These are phyloP conservation scores for Nibea albiflora DNA, from an alignment of 2,113 vertebrate genomes.

Conservation along the genomic window DNA sequence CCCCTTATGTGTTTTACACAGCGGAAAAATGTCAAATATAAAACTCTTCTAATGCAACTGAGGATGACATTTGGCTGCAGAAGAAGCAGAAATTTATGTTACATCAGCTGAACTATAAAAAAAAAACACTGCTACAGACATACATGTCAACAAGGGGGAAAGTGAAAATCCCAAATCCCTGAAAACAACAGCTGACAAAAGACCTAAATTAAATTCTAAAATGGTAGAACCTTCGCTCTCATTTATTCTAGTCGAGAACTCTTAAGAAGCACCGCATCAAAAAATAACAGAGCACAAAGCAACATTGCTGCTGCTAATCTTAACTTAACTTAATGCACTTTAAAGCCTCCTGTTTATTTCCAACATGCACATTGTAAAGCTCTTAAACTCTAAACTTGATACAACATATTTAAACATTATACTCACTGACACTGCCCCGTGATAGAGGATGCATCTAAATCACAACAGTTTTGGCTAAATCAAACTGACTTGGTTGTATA, in stretches of 20 bases:
- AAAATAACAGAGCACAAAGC: too few species aligned
- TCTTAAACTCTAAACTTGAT: too few species aligned
- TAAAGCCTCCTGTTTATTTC: too few species aligned
- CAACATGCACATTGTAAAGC: too few species aligned
- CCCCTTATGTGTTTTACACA: background rate
- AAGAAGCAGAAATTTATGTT: background rate
- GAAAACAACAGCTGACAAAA: background rate
- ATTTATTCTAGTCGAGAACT: background rate
- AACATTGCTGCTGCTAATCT: too few species aligned
- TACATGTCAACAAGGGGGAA: background rate
- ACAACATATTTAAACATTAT: too few species aligned
- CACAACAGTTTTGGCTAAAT: too few species aligned
- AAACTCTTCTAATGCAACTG: background rate
- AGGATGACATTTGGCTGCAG: background rate
- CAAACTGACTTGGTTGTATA: too few species aligned
- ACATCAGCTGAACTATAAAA: background rate
- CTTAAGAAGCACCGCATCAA: too few species aligned
- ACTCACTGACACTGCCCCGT: too few species aligned
- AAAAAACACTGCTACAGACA: background rate
- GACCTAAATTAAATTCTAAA: background rate
- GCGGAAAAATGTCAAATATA: background rate
- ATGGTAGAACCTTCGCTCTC: background rate
- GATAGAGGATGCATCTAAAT: too few species aligned
- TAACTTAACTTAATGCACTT: too few species aligned
- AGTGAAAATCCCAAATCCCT: background rate